phyloP scores from a whole-genome alignment of 1,140 invertebrate species.

The Sitobion miscanthi region DNA sequence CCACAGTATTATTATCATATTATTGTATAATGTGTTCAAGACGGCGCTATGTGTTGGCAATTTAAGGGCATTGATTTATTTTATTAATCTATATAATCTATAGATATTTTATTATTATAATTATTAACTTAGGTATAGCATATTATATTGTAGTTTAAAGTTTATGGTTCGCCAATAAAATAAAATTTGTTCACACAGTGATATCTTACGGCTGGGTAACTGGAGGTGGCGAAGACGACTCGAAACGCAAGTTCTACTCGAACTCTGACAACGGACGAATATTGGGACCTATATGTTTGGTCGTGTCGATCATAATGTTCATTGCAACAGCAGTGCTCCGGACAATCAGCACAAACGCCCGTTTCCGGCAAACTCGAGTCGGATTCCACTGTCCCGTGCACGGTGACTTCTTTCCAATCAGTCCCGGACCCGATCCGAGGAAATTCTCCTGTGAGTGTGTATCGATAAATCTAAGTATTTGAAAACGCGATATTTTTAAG shows the following conservation, averaged over 20 bases:
- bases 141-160: too few species aligned
- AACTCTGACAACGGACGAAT: constrained; percentile 74
- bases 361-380: constrained; percentile 71
- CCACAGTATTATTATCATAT: not conserved
- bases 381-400: constrained; percentile 80
- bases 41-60: not conserved
- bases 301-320: constrained; percentile 74
- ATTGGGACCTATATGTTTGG: constrained; percentile 75
- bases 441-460: constrained; percentile 54
- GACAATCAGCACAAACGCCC: constrained; percentile 71
- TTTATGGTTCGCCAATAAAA: not conserved
- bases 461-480: not conserved
- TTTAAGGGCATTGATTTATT: not conserved
- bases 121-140: too few species aligned
- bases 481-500: not conserved
- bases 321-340: constrained; percentile 69
- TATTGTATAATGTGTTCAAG: not conserved
- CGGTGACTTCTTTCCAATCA: constrained; percentile 74
- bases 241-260: constrained; percentile 73
- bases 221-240: constrained; percentile 72
- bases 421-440: constrained; percentile 51
- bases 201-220: constrained; percentile 76
- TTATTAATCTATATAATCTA: too few species aligned
- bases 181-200: constrained; percentile 64
- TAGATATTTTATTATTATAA: too few species aligned